Evolutionary conservation across 2,888 invertebrate species (phyloP).

Genomic region (Lasioglossum pauxillum): DNA sequence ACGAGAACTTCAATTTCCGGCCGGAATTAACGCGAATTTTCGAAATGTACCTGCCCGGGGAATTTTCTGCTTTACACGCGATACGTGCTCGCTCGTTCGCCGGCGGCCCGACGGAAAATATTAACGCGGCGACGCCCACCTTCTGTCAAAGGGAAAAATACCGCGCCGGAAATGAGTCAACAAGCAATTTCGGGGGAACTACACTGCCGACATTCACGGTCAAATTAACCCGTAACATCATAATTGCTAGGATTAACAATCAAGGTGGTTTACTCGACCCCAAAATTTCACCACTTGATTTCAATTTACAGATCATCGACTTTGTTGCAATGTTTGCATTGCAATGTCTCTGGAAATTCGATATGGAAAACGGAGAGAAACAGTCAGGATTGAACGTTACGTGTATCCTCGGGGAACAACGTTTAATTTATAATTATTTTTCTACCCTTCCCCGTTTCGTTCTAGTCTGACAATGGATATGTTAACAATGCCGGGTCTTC

Average conservation of each 20-base stretch:
- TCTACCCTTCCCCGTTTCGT: background rate
- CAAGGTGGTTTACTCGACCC: no score
- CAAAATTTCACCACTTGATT: background rate
- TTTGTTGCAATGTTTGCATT: background rate
- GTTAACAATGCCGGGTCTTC: background rate
- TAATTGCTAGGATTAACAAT: conserved; percentile 3
- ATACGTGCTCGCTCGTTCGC: background rate
- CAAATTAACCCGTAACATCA: background rate
- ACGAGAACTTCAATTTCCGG: conserved; percentile 55
- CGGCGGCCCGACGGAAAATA: background rate
- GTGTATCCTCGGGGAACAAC: background rate
- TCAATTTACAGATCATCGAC: background rate
- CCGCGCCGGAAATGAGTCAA: background rate
- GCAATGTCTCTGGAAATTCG: background rate
- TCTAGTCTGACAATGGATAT: background rate
- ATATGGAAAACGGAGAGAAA: background rate
- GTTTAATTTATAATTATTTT: background rate
- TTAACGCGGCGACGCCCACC: background rate
- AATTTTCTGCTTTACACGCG: conserved; percentile 11
- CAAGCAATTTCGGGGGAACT: background rate
- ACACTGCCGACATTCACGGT: background rate
- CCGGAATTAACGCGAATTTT: conserved; percentile 47
- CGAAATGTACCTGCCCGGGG: conserved; percentile 4
- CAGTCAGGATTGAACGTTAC: background rate
- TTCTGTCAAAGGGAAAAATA: conserved; percentile 9